Evolutionary conservation across 2,888 invertebrate genomes (phyloP).

Genomic region (Didymodactylos carnosus): DNA sequence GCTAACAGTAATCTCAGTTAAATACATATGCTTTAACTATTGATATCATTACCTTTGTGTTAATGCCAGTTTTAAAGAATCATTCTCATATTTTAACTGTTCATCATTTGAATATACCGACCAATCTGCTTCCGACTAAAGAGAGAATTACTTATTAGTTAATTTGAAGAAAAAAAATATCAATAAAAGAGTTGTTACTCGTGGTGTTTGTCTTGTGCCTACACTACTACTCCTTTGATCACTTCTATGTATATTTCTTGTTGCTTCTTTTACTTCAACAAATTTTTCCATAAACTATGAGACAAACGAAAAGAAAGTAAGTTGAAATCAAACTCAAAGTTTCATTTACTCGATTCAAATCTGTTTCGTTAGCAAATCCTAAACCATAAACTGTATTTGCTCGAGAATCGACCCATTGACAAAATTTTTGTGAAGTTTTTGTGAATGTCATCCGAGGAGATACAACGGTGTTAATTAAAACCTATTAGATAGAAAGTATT

Average conservation of each 20-base stretch:
- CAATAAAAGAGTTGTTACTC: background rate
- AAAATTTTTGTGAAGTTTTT: slow-evolving; percentile 94
- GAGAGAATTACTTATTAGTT: background rate
- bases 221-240: background rate
- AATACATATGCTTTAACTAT: background rate
- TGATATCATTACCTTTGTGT: slow-evolving; percentile 73
- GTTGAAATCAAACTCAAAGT: too few relatives aligned
- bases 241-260: background rate
- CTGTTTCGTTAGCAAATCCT: slow-evolving; percentile 79
- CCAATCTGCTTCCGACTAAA: background rate
- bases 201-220: background rate
- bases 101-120: slow-evolving; percentile 22
- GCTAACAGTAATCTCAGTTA: slow-evolving; percentile 40
- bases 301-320: background rate
- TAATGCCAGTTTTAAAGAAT: slow-evolving; percentile 49
- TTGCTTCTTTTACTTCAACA: background rate
- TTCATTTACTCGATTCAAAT: slow-evolving; percentile 60
- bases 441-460: slow-evolving; percentile 94
- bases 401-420: slow-evolving; percentile 90
- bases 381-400: slow-evolving; percentile 91
- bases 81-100: slow-evolving; percentile 78
- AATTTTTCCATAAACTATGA: background rate
- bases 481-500: slow-evolving; percentile 39
- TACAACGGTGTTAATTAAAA: slow-evolving; percentile 90
- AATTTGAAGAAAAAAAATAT: background rate